Base-by-base conservation (phyloP, 2,888 invertebrate genomes). In the Axea sp. region DNA sequence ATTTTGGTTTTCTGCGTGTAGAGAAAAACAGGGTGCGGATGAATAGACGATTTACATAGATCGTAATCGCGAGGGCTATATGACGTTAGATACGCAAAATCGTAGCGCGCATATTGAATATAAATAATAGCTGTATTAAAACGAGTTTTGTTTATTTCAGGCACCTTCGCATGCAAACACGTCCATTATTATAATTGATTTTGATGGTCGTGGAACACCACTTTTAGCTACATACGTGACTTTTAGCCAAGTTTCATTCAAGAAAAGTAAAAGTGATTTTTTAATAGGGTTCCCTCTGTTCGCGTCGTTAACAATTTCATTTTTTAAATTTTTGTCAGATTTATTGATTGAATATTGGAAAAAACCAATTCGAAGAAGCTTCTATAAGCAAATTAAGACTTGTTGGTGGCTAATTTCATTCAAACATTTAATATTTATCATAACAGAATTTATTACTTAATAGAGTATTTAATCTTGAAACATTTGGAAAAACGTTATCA, bases 41-140 rank as follows among this genome's bases (percentile, higher is more conserved):
- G 57, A 68, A 68, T 68, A 33, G 41, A 7, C 8, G 33, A 57
- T 68, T 68, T 41, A 57, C 67, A 68, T 68, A 68, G 67, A 68
- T 59, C 17, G 8, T 53, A 67, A 67, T 65, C 65, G 19, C 1
- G 12, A 14, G 6, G 33, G 22, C 35, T 24, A 45, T 53, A 24
- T 43, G n/a, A 28, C 57, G 49, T 67, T 49, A 33, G 39, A 33
- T 57, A 67, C 57, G 49, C 49, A 28, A 57, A 57, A 57, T 49
- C 57, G 57, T 33, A n/a, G 55, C 24, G 11, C 55, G 47, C 47
- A 39, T 55, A 55, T 55, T 57, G 65, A 67, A 55, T 67, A 30
- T 55, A 67, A 67, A 65, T 65, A 55, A 35, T 55, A 30, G 5
- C 51, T 17, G 17, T 43, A 17, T 64, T 51, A 31, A 51, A 8